Evolutionary conservation across 2,888 invertebrate genomes (phyloP).

Genomic region (Drosophila stalkeri): DNA sequence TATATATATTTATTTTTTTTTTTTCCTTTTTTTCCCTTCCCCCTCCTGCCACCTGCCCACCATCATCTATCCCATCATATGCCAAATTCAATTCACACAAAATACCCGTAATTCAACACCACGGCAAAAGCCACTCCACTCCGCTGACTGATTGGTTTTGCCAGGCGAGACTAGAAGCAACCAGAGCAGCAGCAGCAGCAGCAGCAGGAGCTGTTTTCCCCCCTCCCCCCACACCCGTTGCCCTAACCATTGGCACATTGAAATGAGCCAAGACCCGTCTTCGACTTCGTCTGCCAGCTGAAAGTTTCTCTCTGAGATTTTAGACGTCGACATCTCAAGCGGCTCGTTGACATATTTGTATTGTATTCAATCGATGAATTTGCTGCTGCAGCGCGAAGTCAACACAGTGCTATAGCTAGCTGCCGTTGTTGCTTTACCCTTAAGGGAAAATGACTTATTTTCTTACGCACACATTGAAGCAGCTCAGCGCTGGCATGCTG

Average conservation of each 20-base stretch:
- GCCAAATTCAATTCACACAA: conserved; percentile 81
- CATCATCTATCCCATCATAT: conserved; percentile 31
- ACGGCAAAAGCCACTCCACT: conserved; percentile 75
- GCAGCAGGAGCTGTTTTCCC: conserved; percentile 8
- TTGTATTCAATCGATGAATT: conserved; percentile 81
- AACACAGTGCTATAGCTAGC: conserved; percentile 20
- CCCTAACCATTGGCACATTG: conserved; percentile 64
- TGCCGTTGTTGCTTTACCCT: conserved; percentile 40
- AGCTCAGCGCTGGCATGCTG: conserved; percentile 51
- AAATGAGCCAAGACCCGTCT: conserved; percentile 64
- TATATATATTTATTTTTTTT: too few relatives aligned
- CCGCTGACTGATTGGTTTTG: conserved; percentile 78
- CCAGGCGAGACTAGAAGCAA: conserved; percentile 29
- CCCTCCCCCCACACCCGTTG: conserved; percentile 11
- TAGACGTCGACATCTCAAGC: conserved; percentile 76
- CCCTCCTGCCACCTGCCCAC: background rate
- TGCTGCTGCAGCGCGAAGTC: conserved; percentile 58
- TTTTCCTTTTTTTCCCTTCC: background rate
- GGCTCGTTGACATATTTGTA: conserved; percentile 82
- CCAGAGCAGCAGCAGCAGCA: background rate
- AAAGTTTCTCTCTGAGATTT: conserved; percentile 68
- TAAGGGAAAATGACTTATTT: conserved; percentile 81
- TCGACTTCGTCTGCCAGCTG: background rate
- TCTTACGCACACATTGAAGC: conserved; percentile 78
- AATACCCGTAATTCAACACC: conserved; percentile 81